Base-by-base conservation (phyloP, 2,888 invertebrate species). In the Sicus ferrugineus region DNA sequence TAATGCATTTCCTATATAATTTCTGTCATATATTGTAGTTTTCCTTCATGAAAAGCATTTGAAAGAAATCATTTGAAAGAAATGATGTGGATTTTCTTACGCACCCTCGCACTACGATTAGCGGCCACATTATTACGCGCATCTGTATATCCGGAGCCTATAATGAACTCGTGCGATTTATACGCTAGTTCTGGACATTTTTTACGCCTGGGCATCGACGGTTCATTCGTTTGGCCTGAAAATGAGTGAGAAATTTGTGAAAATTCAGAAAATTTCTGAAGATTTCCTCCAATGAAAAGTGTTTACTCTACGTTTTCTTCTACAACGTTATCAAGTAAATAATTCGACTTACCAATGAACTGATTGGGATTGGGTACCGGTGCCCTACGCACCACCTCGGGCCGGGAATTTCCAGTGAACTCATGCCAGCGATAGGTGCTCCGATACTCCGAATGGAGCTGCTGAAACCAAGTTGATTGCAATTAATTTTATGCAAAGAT, bases 341-440 rank as follows among this genome's bases (percentile, higher is more conserved):
- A n/a, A n/a, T n/a, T n/a, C 42, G 72, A 80, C 82, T 75, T 69
- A 82, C 82, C 82, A 77, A 79, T 77, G 77, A 82, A 82, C 78
- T 82, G 82, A 79, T 77, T 82, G 76, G 77, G 88, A 88, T 87
- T 87, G 69, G 87, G 89, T 84, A 79, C 87, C 81, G 87, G 90
- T 81, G 83, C 89, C 86, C 78, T 91, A 87, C 88, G 90, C 87
- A 89, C 91, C 87, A 89, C 91, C 87, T 87, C 90, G 85, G 89
- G 92, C 85, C 89, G 88, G 74, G 92, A 91, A 83, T 89, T 88
- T 74, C 91, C 91, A 81, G 93, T 93, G 89, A 93, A 92, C 87
- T 95, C 94, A 90, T 95, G 95, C 95, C 95, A 95, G 90, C 93
- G 91, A 90, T 95, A 95, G 81, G 95, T 95, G 90, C 95, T 95